phyloP scores from a whole-genome alignment of 2,888 invertebrate genomes.

The Chesias legatella region DNA sequence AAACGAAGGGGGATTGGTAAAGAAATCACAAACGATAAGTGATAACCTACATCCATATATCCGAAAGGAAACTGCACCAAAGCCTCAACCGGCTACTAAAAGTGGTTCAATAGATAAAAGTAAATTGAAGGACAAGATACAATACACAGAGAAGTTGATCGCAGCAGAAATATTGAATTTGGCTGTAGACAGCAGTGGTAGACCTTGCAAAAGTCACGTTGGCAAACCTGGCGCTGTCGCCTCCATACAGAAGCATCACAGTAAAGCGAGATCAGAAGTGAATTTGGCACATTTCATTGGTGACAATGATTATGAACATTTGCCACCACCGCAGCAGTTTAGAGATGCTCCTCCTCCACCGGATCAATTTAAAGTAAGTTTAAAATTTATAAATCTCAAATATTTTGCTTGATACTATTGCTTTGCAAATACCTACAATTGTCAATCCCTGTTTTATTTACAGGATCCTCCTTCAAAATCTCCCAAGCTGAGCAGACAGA shows the following conservation, averaged over 20 bases:
- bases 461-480: constrained; percentile 73
- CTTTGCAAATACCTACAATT: too few species aligned
- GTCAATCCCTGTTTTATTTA: constrained; percentile 1
- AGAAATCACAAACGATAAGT: constrained; percentile 70
- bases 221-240: constrained; percentile 39
- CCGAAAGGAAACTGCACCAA: constrained; percentile 68
- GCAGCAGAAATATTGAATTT: constrained; percentile 72
- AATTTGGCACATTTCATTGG: constrained; percentile 77
- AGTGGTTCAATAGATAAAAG: constrained; percentile 44
- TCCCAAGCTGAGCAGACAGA: constrained; percentile 65
- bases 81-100: constrained; percentile 40
- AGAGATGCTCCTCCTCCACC: constrained; percentile 90
- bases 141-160: constrained; percentile 73
- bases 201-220: constrained; percentile 53
- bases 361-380: constrained; percentile 82
- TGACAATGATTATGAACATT: constrained; percentile 84
- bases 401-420: too few species aligned
- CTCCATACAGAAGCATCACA: constrained; percentile 57
- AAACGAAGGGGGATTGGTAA: constrained; percentile 59
- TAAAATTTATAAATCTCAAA: constrained; percentile 5
- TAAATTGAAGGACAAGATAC: constrained; percentile 68
- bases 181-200: constrained; percentile 53
- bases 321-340: constrained; percentile 92
- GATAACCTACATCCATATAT: constrained; percentile 76
- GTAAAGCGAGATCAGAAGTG: constrained; percentile 81